Evolutionary conservation across 2,888 invertebrate species (phyloP).

Genomic region (Campoletis raptor): DNA sequence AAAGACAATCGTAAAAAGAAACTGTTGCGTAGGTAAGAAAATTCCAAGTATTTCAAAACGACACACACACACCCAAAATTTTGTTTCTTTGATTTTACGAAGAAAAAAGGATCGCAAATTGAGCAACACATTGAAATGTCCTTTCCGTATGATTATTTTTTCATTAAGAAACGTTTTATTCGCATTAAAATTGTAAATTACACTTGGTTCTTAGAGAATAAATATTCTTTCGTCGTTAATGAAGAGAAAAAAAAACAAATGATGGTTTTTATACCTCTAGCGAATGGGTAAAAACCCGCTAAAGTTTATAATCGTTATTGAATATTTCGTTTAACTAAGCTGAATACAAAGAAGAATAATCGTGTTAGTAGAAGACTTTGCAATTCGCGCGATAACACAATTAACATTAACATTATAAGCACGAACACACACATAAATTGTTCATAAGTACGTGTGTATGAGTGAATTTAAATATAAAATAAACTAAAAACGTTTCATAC

Average conservation of each 20-base stretch:
- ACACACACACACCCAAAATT: not conserved
- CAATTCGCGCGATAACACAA: constrained; percentile 27
- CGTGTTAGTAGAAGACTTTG: constrained; percentile 1
- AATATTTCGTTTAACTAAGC: not conserved
- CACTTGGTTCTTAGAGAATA: constrained; percentile 69
- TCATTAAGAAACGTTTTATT: constrained; percentile 79
- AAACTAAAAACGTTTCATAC: constrained; percentile 40
- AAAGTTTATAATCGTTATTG: not conserved
- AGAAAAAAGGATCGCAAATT: constrained; percentile 12
- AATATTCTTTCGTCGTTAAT: constrained; percentile 49
- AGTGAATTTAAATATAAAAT: not conserved
- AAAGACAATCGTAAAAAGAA: not conserved
- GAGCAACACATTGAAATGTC: not conserved
- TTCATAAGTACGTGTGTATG: constrained; percentile 14
- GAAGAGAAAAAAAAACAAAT: constrained; percentile 25
- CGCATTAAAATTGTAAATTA: constrained; percentile 75
- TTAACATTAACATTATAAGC: constrained; percentile 14
- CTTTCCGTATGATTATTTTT: constrained; percentile 6
- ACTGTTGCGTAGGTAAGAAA: not conserved
- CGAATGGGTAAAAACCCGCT: not conserved
- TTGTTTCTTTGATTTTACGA: not conserved
- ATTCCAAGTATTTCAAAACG: not conserved
- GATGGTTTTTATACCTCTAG: constrained; percentile 15
- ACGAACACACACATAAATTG: not conserved
- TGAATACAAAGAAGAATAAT: not conserved